These are phyloP conservation scores for Ciconia boyciana DNA, from an alignment of 2,113 vertebrate genomes.

Conservation along the genomic window DNA sequence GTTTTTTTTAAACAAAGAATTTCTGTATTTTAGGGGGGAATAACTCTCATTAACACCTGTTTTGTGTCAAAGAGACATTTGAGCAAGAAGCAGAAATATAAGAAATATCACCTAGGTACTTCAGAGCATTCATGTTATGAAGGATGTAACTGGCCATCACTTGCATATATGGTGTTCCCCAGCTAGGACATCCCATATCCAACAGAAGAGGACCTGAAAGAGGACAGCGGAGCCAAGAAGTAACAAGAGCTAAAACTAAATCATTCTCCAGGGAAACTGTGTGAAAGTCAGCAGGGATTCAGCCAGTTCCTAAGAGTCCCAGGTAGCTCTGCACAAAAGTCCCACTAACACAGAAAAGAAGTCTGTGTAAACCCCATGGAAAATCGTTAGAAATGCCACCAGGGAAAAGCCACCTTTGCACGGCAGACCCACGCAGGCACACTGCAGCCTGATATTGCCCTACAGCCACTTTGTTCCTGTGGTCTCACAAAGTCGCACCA, in stretches of 20 bases:
- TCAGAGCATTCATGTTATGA: no score
- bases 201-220: not conserved
- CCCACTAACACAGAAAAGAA: not conserved
- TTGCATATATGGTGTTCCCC: not conserved
- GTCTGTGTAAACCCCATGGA: not conserved
- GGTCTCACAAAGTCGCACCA: not conserved
- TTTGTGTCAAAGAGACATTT: not conserved
- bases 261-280: not conserved
- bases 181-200: no score
- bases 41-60: not conserved
- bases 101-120: not conserved
- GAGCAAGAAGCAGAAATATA: not conserved
- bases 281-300: not conserved
- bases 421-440: not conserved
- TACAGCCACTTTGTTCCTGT: no score
- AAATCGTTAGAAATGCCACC: no score
- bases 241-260: not conserved
- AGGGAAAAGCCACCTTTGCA: no score
- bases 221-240: not conserved
- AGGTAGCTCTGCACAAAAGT: not conserved
- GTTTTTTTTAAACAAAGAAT: not conserved
- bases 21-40: not conserved
- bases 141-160: not conserved
- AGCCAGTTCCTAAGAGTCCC: not conserved
- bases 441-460: rapidly evolving